A percentile compares a stretch with the other conserved stretches of the same genome.
Conservation (phyloP, 2,888 invertebrate genomes). For the Melanostoma scalare region DNA sequence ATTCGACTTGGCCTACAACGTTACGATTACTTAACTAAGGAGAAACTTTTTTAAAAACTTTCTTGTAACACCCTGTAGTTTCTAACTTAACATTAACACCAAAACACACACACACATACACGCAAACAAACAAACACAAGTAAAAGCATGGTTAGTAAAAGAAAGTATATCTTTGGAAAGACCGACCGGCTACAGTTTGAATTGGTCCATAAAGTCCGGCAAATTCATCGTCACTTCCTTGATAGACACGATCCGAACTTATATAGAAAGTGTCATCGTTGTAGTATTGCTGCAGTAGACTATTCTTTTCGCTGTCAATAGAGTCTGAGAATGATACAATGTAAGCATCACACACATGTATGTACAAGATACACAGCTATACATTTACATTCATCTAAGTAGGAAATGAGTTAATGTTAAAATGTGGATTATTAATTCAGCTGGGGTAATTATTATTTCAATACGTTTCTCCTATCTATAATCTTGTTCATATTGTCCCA, state of each 20-base stretch:
- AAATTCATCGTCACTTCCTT: constrained; percentile 81
- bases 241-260: constrained; percentile 81
- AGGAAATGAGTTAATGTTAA: not conserved
- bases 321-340: constrained; percentile 75
- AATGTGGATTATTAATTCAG: constrained; percentile 54
- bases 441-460: constrained; percentile 59
- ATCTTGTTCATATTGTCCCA: constrained; percentile 61
- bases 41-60: too few relatives aligned
- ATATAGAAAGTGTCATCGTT: constrained; percentile 81
- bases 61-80: too few relatives aligned
- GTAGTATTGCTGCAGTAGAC: constrained; percentile 80
- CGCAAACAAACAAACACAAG: not conserved
- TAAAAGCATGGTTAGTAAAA: constrained; percentile 10
- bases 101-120: not conserved
- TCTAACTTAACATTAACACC: not conserved
- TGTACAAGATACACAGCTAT: not conserved
- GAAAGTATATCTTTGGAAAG: not conserved
- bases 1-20: too few relatives aligned
- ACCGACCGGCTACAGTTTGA: constrained; percentile 81
- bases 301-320: constrained; percentile 80
- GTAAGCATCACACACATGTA: not conserved
- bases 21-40: too few relatives aligned
- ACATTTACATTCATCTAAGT: constrained; percentile 11
- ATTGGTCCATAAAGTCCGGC: constrained; percentile 81
- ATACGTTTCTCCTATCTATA: constrained; percentile 41